phyloP scores from a whole-genome alignment of 2,797 vertebrate genomes.

The Kryptolebias ocellatus region DNA sequence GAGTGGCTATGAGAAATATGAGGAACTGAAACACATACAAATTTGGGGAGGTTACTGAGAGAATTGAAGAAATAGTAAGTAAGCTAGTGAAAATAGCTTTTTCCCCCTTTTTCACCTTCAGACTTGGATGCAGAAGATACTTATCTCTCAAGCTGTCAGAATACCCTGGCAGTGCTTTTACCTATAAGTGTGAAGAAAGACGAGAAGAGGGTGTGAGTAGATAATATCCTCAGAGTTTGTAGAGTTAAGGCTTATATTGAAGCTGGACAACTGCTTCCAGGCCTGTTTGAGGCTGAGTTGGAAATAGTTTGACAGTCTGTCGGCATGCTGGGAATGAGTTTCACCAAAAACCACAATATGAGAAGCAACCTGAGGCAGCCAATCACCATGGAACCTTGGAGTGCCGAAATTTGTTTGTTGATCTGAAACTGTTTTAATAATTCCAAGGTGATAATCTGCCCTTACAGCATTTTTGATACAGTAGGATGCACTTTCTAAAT shows the following conservation, averaged over 20 bases:
- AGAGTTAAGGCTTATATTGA: not conserved
- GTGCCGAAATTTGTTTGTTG: conserved; percentile 9
- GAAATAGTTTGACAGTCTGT: conserved; percentile 1
- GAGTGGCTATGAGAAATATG: not conserved
- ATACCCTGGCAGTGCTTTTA: not conserved
- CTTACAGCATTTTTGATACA: not conserved
- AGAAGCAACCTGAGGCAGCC: not conserved
- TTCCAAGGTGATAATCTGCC: conserved; percentile 30
- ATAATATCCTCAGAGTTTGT: not conserved
- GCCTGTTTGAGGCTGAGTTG: not conserved
- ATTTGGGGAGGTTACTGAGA: not conserved
- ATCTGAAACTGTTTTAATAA: conserved; percentile 27
- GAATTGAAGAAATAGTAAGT: not conserved
- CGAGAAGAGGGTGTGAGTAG: conserved; percentile 1
- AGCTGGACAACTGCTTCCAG: conserved; percentile 2
- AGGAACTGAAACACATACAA: not conserved
- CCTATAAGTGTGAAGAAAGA: not conserved
- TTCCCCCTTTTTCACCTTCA: not conserved
- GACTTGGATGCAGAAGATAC: not conserved
- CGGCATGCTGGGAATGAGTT: not conserved
- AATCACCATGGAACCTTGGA: not conserved
- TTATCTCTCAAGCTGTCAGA: conserved; percentile 10
- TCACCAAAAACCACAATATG: not conserved
- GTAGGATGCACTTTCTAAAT: conserved; percentile 7
- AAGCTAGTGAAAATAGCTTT: not conserved